These are phyloP conservation scores for Drosophila pruinosa DNA, from an alignment of 1,140 invertebrate species.

Conservation along the genomic window DNA sequence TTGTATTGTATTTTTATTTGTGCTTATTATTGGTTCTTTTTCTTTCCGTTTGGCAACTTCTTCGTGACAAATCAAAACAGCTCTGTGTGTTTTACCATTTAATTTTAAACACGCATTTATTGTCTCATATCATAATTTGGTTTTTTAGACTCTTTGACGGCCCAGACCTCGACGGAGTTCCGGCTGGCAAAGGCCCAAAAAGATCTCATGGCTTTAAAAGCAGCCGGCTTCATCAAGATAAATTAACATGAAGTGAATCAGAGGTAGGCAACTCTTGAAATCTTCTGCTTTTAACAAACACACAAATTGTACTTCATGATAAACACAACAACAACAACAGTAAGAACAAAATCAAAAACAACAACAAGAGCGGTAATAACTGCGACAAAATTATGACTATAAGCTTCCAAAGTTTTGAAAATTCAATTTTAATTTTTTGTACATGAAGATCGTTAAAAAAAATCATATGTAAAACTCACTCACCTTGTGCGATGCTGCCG, in stretches of 20 bases:
- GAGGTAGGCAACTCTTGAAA: constrained; percentile 9
- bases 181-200: constrained; percentile 59
- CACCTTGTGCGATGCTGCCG: constrained; percentile 72
- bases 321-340: not conserved
- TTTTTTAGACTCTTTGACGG: constrained; percentile 44
- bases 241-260: constrained; percentile 73
- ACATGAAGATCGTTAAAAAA: constrained; percentile 32
- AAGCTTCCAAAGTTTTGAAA: constrained; percentile 36
- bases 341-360: not conserved
- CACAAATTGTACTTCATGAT: constrained; percentile 24
- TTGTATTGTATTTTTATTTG: constrained; percentile 50
- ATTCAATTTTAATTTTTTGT: constrained; percentile 47
- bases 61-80: constrained; percentile 61
- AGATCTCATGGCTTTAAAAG: constrained; percentile 57
- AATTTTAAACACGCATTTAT: constrained; percentile 60
- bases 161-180: constrained; percentile 50
- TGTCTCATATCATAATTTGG: constrained; percentile 40
- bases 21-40: constrained; percentile 57
- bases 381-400: constrained; percentile 56
- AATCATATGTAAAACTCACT: constrained; percentile 76
- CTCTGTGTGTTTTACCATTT: constrained; percentile 32
- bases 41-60: constrained; percentile 32
- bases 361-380: constrained; percentile 21
- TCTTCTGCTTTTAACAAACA: constrained; percentile 33
- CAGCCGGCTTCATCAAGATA: constrained; percentile 38